phyloP scores from a whole-genome alignment of 2,113 vertebrate species.

The Cyprinodon tularosa region DNA sequence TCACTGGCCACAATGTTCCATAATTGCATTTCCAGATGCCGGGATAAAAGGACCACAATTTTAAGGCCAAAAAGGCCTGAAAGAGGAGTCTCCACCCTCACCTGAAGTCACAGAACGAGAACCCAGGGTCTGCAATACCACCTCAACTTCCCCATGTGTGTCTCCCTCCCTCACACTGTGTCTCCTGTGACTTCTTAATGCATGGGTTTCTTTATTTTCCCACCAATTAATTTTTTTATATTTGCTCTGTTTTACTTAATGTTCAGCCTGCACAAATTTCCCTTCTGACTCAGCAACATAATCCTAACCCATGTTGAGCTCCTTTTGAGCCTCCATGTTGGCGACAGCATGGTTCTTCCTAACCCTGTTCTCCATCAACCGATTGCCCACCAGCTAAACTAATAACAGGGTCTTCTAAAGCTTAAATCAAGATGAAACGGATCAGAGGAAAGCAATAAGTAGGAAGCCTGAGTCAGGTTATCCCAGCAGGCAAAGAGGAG shows the following conservation, averaged over 20 bases:
- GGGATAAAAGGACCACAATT: constrained; percentile 39
- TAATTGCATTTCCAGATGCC: constrained; percentile 53
- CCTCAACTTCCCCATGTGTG: not conserved
- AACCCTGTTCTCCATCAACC: constrained; percentile 52
- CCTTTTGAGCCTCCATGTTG: constrained; percentile 54
- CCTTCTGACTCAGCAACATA: constrained; percentile 43
- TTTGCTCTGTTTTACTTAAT: constrained; percentile 31
- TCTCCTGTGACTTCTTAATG: constrained; percentile 29
- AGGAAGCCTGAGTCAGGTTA: constrained; percentile 30
- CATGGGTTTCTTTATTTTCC: constrained; percentile 43
- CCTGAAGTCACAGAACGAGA: constrained; percentile 21
- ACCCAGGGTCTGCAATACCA: constrained; percentile 14
- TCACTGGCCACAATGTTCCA: constrained; percentile 39
- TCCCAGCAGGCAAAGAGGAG: not conserved
- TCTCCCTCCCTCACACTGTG: constrained; percentile 21
- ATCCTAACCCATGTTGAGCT: constrained; percentile 40
- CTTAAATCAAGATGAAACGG: constrained; percentile 54
- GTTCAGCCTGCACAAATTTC: constrained; percentile 34
- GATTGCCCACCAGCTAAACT: constrained; percentile 56
- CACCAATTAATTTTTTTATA: constrained; percentile 31
- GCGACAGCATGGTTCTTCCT: constrained; percentile 45
- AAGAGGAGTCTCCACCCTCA: constrained; percentile 47
- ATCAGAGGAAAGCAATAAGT: constrained; percentile 34
- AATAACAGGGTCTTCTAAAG: constrained; percentile 69
- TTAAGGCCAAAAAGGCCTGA: constrained; percentile 39